Base-by-base conservation (phyloP, 2,797 vertebrate genomes). In the Peromyscus aztecus region DNA sequence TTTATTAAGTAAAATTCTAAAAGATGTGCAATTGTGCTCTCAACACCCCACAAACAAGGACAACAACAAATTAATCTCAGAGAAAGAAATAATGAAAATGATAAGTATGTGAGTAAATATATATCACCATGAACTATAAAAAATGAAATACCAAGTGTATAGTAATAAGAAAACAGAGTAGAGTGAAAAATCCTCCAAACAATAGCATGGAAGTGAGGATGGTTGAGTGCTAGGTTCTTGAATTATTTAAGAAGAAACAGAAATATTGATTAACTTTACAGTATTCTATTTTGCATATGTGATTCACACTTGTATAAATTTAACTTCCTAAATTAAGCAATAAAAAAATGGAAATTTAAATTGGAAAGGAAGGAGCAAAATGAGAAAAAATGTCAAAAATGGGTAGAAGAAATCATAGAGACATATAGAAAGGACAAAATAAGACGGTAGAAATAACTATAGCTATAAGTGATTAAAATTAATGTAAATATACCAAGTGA, bases 251-350 rank as follows among this genome's bases (percentile, higher is more conserved):
- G 46, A 92, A 24, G 4, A 94, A n/a, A 43, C 34, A 90, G 37
- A 90, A 94, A 75, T 89, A 89, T 75, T 73, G 52, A 84, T 63
- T 76, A 96, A 63, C 40, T 69, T 90, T 49, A 81, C 8, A 90
- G 12, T 90, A n/a, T 84, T 73, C 71, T 91, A 78, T 14, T 52
- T 86, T 85, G 65, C 24, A 21, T 46, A 49, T 75, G 21, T 69
- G 90, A 84, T 90, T 94, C 90, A 95, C 73, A 55, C 55, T 55
- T 49, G 31, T 95, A 21, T 86, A 89, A 94, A 86, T 89, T 81
- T 89, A 89, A 92, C 29, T 89, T 95, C 43, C n/a, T 94, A 94
- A 93, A 89, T 43, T 88, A 81, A 92, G 49, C 85, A 40, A 83
- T 94, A 84, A 2, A 84, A 84, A 86, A 93, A 93, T 80, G 37